These are phyloP conservation scores for Echinometra lucunter DNA, from an alignment of 53 echinoderm and acorn worm species.

Conservation along the genomic window DNA sequence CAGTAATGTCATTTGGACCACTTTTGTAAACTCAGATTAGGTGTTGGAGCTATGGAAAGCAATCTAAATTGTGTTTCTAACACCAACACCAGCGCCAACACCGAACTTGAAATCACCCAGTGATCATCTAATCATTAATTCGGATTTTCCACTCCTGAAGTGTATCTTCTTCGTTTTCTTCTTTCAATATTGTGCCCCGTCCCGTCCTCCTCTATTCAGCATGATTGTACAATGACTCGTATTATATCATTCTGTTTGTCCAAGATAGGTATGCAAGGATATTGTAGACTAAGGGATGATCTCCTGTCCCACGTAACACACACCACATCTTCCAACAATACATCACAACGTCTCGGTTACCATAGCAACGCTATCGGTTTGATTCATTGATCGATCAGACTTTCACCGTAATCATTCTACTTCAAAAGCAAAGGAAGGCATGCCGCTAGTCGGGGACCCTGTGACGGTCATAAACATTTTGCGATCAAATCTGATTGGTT, in stretches of 20 bases:
- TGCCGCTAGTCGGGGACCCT: slow-evolving; percentile 16
- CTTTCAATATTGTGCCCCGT: neutral
- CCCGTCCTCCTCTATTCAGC: neutral
- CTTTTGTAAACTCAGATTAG: too few relatives aligned
- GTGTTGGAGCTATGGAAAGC: too few relatives aligned
- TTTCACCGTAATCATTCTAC: slow-evolving; percentile 26
- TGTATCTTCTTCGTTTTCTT: neutral
- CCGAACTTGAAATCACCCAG: too few relatives aligned
- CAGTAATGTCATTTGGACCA: too few relatives aligned
- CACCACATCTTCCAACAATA: neutral
- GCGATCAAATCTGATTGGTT: slow-evolving; percentile 25
- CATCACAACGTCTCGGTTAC: neutral
- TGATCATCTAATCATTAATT: too few relatives aligned
- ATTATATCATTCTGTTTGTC: neutral
- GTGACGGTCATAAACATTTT: neutral
- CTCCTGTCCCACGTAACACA: neutral
- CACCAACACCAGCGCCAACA: too few relatives aligned
- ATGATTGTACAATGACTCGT: neutral
- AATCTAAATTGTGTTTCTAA: too few relatives aligned
- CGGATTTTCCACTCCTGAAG: too few relatives aligned
- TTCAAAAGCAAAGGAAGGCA: slow-evolving; percentile 18
- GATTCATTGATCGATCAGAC: slow-evolving; percentile 53
- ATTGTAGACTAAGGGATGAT: neutral
- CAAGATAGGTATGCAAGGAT: neutral
- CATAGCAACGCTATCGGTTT: slow-evolving; percentile 15